A percentile compares a stretch with the other conserved stretches of the same genome.
Evolutionary conservation across 1,140 invertebrate genomes (phyloP).

Genomic region (Hylaeus anthracinus): DNA sequence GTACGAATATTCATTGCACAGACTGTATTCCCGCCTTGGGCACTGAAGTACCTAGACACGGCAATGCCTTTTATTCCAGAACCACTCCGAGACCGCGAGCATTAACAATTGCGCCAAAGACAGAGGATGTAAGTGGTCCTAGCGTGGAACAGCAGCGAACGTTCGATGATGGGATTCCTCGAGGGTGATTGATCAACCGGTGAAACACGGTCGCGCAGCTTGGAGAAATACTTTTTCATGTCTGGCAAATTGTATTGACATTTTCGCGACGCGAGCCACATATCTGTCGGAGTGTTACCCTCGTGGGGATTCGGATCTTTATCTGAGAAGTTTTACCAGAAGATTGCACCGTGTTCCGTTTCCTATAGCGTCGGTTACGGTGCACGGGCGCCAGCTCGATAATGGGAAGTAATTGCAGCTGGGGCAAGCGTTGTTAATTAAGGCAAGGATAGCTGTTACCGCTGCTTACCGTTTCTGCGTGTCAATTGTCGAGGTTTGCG

Average conservation of each 20-base stretch:
- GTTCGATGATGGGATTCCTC: neutral
- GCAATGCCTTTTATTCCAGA: too few species aligned
- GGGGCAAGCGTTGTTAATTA: constrained; percentile 13
- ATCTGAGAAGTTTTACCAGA: neutral
- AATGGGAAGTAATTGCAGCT: constrained; percentile 17
- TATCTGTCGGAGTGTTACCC: neutral
- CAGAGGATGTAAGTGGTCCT: neutral
- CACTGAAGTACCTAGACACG: too few species aligned
- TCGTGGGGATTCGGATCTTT: neutral
- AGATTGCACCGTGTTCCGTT: neutral
- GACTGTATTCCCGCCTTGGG: too few species aligned
- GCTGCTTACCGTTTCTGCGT: neutral
- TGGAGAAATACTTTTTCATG: constrained; percentile 17
- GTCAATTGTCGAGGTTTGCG: neutral
- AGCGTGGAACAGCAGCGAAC: neutral
- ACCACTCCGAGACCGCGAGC: neutral
- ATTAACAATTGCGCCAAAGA: neutral
- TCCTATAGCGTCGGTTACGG: neutral
- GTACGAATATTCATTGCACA: too few species aligned
- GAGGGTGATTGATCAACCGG: constrained; percentile 4
- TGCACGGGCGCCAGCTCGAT: neutral
- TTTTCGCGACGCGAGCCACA: neutral
- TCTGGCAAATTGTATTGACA: constrained; percentile 18
- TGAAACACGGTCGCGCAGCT: neutral
- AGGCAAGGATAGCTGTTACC: neutral